Base-by-base conservation (phyloP, 2,113 vertebrate species). In the Cryptoleucopteryx plumbea region DNA sequence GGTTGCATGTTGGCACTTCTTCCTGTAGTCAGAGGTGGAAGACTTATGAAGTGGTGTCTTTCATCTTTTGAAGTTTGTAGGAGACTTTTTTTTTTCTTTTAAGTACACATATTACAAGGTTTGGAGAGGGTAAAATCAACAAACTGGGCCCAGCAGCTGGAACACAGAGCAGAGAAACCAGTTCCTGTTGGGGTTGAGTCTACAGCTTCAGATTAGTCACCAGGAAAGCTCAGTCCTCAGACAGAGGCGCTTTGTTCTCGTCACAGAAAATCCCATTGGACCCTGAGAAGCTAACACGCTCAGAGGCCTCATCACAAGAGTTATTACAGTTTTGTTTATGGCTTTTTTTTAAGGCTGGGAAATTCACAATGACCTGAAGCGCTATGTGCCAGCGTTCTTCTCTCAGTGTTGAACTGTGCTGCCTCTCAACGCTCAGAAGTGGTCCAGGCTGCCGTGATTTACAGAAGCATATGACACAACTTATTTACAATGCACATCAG, bases 121-220 rank as follows among this genome's bases (percentile, higher is more conserved):
- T 94, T 83, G 75, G 66, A 88, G 80, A 95, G 83, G 43, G 75
- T 72, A 95, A 96, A 94, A 72, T 80, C 93, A 96, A 96, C 86
- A 94, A 92, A 92, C 48, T 63, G 13, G 67, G 80, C 83, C 86
- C 82, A 94, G 91, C 80, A 92, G 86, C 80, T 95, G 80, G 32
- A 94, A 75, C 25, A 52, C 4, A 50, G 78, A 85, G 83, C 79
- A 92, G 66, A 95, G 86, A 52, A 92, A 80, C 53, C 58, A 82
- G 58, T 50, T 95, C 62, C 88, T 91, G 58, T 63, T 79, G 88
- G 53, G 47, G 38, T 22, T 75, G 53, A 90, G 75, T 34, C 71
- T 77, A 56, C 48, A 90, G 52, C 89, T 72, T 86, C 80, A 80
- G 38, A 29, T 72, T 14, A 90, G 91, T 50, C 91, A 72, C 71